phyloP scores from a whole-genome alignment of 2,113 vertebrate species.

The Neodon shergylaensis region DNA sequence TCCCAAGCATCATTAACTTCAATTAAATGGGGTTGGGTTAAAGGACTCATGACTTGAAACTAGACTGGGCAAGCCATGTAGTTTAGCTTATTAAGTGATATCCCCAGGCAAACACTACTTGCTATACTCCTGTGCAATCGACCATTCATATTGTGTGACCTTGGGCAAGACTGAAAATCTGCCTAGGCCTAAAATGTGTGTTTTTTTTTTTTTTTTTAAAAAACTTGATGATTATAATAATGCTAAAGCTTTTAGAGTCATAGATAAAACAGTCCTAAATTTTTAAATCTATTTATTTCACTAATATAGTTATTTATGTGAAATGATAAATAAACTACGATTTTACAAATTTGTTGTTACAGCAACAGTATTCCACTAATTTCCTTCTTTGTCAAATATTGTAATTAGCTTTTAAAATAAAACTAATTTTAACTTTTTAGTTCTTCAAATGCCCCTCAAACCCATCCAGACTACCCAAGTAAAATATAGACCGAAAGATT shows the following conservation, averaged over 20 bases:
- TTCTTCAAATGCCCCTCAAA: not conserved
- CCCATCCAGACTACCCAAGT: not conserved
- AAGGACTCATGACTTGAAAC: slow-evolving; percentile 37
- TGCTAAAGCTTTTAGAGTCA: not conserved
- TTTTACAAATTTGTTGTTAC: not conserved
- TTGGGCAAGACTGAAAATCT: slow-evolving; percentile 27
- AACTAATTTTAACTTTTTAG: not conserved
- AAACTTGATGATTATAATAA: not conserved
- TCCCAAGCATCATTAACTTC: slow-evolving; percentile 7
- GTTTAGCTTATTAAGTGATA: not conserved
- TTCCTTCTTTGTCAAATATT: not conserved
- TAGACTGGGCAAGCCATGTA: not conserved
- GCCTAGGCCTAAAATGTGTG: not conserved
- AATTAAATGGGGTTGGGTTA: slow-evolving; percentile 44
- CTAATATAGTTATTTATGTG: not conserved
- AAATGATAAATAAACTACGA: slow-evolving; percentile 14
- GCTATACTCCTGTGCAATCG: not conserved
- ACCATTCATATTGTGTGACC: not conserved
- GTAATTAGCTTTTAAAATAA: not conserved
- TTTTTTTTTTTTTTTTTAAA: not conserved
- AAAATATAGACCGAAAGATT: not conserved
- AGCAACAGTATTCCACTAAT: not conserved
- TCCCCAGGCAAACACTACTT: not conserved
- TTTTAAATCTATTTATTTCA: not conserved
- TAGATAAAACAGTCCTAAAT: not conserved